Evolutionary conservation across 2,888 invertebrate genomes (phyloP).

Genomic region (Carterocephalus palaemon): DNA sequence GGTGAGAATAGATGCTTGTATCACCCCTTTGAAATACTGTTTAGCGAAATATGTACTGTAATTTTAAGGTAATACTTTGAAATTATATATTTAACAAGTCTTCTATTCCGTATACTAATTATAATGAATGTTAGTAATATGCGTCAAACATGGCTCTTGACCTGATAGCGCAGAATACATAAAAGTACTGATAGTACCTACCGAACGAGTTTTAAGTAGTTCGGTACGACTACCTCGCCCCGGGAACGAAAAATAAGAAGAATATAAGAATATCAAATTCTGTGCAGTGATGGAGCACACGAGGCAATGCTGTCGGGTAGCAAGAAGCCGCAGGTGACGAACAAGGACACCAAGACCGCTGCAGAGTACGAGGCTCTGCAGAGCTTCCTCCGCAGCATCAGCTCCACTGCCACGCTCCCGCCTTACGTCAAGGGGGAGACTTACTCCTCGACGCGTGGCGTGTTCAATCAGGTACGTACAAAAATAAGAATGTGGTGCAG

Average conservation of each 20-base stretch:
- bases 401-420: constrained; percentile 72
- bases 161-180: not conserved
- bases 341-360: constrained; percentile 52
- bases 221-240: no score
- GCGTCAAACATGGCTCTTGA: no score
- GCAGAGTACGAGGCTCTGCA: constrained; percentile 73
- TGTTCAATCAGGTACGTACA: constrained; percentile 69
- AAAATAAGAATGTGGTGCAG: not conserved
- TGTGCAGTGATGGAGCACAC: constrained; percentile 68
- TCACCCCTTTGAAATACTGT: no score
- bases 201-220: no score
- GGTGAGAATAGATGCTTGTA: no score
- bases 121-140: no score
- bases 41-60: no score
- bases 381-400: constrained; percentile 71
- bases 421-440: constrained; percentile 73
- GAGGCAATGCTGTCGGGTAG: constrained; percentile 62
- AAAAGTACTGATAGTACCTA: not conserved
- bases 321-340: constrained; percentile 49
- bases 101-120: no score
- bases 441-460: constrained; percentile 66
- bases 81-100: no score
- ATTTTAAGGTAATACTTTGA: no score
- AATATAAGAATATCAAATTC: no score
- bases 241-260: no score